Evolutionary conservation across 2,888 invertebrate species (phyloP).

Genomic region (Shargacucullia verbasci): DNA sequence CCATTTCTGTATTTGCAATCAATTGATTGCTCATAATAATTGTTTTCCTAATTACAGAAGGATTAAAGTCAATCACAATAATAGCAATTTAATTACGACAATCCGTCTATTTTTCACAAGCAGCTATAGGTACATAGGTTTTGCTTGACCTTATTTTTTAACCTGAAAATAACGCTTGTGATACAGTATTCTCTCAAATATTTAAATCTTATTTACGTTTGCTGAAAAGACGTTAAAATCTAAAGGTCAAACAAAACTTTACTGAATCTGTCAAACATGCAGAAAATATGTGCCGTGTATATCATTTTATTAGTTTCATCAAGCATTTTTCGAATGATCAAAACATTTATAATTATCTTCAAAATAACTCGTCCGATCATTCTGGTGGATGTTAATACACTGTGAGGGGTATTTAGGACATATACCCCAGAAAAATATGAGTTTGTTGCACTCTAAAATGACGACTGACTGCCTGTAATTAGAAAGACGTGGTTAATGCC

Average conservation of each 20-base stretch:
- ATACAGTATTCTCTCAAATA: too few relatives aligned
- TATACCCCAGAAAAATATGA: too few relatives aligned
- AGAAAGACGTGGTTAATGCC: conserved; percentile 6
- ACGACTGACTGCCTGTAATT: conserved; percentile 4
- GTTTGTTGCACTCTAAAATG: conserved; percentile 21
- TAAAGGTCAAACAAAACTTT: neutral
- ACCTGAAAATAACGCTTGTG: too few relatives aligned
- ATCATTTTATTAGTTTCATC: neutral
- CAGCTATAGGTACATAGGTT: too few relatives aligned
- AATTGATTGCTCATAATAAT: conserved; percentile 33
- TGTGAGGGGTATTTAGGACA: conserved; percentile 1
- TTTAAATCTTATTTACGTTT: too few relatives aligned
- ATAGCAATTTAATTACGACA: conserved; percentile 31
- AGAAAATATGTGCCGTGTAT: conserved; percentile 1
- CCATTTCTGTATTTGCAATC: conserved; percentile 4
- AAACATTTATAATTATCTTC: neutral
- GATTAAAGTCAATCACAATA: conserved; percentile 31
- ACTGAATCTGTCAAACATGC: conserved; percentile 3
- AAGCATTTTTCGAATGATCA: neutral
- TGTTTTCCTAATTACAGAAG: conserved; percentile 26
- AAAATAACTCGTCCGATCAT: neutral
- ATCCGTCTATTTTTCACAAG: conserved; percentile 8
- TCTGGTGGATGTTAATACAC: neutral
- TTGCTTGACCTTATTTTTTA: too few relatives aligned
- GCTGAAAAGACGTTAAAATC: neutral